Conservation (phyloP, 2,888 invertebrate genomes). For the Orthosia gracilis region DNA sequence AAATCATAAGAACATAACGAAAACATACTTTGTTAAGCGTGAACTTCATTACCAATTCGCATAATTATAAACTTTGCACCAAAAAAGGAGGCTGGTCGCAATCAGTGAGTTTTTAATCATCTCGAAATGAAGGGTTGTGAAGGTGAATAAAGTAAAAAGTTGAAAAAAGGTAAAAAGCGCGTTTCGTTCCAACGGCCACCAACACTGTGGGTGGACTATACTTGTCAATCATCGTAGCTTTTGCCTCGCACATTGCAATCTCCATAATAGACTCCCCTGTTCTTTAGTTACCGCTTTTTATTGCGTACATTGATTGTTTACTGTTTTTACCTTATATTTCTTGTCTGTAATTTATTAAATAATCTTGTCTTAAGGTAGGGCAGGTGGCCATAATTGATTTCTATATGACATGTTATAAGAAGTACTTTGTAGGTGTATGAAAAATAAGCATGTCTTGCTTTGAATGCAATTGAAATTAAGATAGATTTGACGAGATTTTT, state of each 20-base stretch:
- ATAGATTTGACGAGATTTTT: background rate
- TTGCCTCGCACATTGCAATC: slow-evolving; percentile 70
- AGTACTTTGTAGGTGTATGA: slow-evolving; percentile 5
- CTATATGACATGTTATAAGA: slow-evolving; percentile 27
- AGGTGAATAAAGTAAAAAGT: slow-evolving; percentile 69
- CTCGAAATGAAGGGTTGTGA: slow-evolving; percentile 79
- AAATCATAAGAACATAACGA: slow-evolving; percentile 6
- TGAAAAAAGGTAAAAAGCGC: slow-evolving; percentile 72
- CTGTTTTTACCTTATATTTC: slow-evolving; percentile 59
- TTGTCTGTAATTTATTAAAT: slow-evolving; percentile 67
- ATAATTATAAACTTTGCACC: slow-evolving; percentile 41
- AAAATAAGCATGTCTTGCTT: background rate
- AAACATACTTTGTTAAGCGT: slow-evolving; percentile 13
- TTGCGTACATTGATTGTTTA: slow-evolving; percentile 58
- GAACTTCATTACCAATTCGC: slow-evolving; percentile 32
- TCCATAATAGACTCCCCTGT: slow-evolving; percentile 70
- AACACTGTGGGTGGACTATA: slow-evolving; percentile 79
- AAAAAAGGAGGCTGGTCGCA: slow-evolving; percentile 58
- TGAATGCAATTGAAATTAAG: background rate
- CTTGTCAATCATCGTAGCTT: slow-evolving; percentile 82
- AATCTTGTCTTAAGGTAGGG: slow-evolving; percentile 55
- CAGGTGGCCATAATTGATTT: slow-evolving; percentile 55
- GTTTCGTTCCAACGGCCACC: slow-evolving; percentile 81
- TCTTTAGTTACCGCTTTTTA: slow-evolving; percentile 62
- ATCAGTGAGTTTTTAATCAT: slow-evolving; percentile 79